Evolutionary conservation across 2,113 vertebrate genomes (phyloP).

Genomic region (Thamnophis sirtalis): DNA sequence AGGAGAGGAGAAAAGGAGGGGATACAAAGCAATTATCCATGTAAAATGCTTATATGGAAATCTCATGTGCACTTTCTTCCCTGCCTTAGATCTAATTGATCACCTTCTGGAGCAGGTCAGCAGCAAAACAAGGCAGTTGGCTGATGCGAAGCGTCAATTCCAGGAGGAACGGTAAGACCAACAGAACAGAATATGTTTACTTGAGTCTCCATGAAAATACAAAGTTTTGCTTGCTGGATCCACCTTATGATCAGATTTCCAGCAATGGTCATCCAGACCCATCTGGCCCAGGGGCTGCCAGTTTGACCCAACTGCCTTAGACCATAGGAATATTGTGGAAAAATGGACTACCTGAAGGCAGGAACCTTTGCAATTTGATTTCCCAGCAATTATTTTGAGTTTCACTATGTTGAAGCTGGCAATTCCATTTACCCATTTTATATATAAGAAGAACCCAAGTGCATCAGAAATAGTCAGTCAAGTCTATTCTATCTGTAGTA

Average conservation of each 20-base stretch:
- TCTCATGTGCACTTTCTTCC: background rate
- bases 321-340: background rate
- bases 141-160: background rate
- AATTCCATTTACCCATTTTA: background rate
- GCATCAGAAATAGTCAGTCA: background rate
- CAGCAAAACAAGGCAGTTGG: background rate
- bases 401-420: background rate
- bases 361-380: background rate
- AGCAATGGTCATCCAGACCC: background rate
- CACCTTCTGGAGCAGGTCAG: background rate
- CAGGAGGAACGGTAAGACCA: background rate
- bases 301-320: background rate
- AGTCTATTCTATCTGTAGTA: background rate
- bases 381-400: background rate
- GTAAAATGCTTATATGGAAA: background rate
- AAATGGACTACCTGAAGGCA: background rate
- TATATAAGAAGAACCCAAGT: background rate
- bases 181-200: background rate
- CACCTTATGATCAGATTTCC: background rate
- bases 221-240: background rate
- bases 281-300: no score
- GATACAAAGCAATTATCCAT: background rate
- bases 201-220: background rate
- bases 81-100: background rate
- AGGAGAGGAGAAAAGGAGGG: background rate